Percentiles rank a stretch among this genome's conserved stretches.
phyloP scores from a whole-genome alignment of 2,797 vertebrate genomes.

The Huso huso region DNA sequence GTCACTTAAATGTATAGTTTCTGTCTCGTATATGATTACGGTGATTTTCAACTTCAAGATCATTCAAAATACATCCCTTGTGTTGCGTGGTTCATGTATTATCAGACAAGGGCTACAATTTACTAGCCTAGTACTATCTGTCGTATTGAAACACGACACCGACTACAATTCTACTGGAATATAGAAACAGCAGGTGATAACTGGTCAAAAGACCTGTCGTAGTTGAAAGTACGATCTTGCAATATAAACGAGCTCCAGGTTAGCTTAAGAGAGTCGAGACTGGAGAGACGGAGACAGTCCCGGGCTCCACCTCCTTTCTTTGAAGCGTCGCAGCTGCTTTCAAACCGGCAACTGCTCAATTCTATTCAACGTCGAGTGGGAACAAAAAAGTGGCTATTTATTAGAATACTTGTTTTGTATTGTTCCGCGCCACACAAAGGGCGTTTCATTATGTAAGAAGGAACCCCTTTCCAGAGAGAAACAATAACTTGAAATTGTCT shows the following conservation, averaged over 20 bases:
- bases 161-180: no score
- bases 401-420: slow-evolving; percentile 97
- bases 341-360: slow-evolving; percentile 77
- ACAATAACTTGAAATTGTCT: slow-evolving; percentile 99
- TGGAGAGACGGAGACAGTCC: slow-evolving; percentile 48
- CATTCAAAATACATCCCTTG: no score
- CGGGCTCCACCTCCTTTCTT: slow-evolving; percentile 74
- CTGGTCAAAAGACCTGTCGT: no score
- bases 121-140: no score
- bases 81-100: no score
- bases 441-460: slow-evolving; percentile 86
- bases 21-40: no score
- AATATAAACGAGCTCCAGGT: slow-evolving; percentile 42
- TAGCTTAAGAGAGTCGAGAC: slow-evolving; percentile 53
- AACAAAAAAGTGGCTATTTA: slow-evolving; percentile 95
- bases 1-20: no score
- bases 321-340: slow-evolving; percentile 88
- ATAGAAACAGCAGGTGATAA: no score
- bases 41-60: no score
- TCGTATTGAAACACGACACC: no score
- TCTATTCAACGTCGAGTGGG: slow-evolving; percentile 84
- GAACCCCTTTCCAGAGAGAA: slow-evolving; percentile 77
- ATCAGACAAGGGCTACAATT: no score
- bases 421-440: slow-evolving; percentile 94
- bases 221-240: no score